Percentiles rank a stretch among this genome's conserved stretches.
Evolutionary conservation across 92 coral and sea anemone genomes (phyloP).

Genomic region (Umimayanthus kanabou): DNA sequence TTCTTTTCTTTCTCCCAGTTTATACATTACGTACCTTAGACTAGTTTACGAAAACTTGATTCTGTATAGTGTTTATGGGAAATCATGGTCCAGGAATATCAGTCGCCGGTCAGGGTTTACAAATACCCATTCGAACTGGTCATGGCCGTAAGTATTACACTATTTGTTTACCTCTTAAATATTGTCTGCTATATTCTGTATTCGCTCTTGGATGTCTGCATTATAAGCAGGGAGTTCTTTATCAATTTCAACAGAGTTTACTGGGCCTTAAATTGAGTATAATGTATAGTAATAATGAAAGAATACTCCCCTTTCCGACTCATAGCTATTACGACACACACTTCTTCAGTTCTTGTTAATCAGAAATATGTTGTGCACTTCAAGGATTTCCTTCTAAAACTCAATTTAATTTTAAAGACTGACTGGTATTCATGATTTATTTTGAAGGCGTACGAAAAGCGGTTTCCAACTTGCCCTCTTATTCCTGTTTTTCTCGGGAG

Average conservation of each 20-base stretch:
- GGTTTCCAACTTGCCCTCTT: constrained; percentile 94
- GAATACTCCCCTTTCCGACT: not conserved
- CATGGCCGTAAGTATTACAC: constrained; percentile 88
- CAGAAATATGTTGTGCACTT: constrained; percentile 9
- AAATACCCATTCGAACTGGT: constrained; percentile 98
- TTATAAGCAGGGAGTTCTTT: not conserved
- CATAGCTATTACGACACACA: not conserved
- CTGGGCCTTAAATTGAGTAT: not conserved
- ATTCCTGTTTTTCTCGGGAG: constrained; percentile 98
- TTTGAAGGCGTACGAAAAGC: constrained; percentile 93
- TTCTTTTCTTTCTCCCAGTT: not conserved
- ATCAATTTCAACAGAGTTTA: not conserved
- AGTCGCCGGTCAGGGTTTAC: constrained; percentile 98
- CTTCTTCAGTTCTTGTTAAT: constrained; percentile 6
- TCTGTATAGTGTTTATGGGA: not conserved
- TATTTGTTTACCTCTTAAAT: constrained; percentile 15
- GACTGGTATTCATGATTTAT: constrained; percentile 2
- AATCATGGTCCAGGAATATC: constrained; percentile 95
- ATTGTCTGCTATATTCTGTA: not conserved
- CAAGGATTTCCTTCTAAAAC: not conserved
- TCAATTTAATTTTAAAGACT: not conserved
- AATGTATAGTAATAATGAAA: not conserved
- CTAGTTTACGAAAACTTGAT: not conserved
- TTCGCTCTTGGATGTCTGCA: not conserved
- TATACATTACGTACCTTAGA: not conserved